Conservation (phyloP, 2,113 vertebrate genomes). For the Dendrocopos noguchii region DNA sequence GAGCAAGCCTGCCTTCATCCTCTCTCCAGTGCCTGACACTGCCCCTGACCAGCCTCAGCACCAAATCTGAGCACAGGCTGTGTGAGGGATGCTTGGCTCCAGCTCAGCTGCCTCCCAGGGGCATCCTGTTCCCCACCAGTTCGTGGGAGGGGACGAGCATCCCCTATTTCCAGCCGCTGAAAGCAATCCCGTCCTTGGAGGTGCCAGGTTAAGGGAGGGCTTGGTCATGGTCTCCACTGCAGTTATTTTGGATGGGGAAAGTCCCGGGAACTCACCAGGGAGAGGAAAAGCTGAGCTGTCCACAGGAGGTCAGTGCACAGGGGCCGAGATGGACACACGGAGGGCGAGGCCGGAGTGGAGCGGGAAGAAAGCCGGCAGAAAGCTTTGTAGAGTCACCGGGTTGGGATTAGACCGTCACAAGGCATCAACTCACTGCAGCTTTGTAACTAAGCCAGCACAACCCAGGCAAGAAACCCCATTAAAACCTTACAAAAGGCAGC, state of each 20-base stretch:
- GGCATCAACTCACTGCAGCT: conserved; percentile 82
- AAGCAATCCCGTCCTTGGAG: not conserved
- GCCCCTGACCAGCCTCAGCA: not conserved
- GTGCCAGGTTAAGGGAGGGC: not conserved
- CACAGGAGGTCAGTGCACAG: not conserved
- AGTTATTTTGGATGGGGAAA: not conserved
- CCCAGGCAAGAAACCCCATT: conserved; percentile 67
- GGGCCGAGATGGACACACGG: not conserved
- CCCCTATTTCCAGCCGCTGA: not conserved
- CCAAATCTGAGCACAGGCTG: not conserved
- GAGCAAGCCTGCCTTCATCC: not conserved
- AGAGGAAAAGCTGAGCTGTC: not conserved
- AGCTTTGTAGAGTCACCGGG: conserved; percentile 81
- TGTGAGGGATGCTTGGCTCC: not conserved
- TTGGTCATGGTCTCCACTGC: fast-evolving
- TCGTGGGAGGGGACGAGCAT: not conserved
- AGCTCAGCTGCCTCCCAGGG: not conserved
- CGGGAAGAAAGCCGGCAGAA: not conserved
- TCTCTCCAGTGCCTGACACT: not conserved
- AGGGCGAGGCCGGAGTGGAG: not conserved
- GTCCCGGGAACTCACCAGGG: conserved; percentile 48
- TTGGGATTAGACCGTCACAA: conserved; percentile 88
- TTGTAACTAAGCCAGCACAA: conserved; percentile 80
- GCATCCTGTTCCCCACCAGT: not conserved
- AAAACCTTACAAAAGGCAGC: conserved; percentile 63